phyloP scores from a whole-genome alignment of 92 coral and sea anemone species.

The Chrysogorgia sp. region DNA sequence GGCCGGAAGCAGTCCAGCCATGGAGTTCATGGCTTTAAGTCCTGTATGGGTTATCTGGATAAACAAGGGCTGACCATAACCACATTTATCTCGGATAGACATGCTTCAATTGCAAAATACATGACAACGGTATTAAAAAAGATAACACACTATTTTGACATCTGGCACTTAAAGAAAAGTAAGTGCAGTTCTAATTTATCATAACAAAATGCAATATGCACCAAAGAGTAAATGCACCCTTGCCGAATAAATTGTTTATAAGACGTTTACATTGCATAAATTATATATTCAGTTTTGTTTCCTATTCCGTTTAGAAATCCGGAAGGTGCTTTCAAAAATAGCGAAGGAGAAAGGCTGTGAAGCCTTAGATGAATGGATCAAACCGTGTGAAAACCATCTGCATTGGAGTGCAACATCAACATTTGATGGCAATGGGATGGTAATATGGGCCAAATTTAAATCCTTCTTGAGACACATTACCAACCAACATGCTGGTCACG shows the following conservation, averaged over 20 bases:
- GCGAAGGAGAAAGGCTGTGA: constrained; percentile 18
- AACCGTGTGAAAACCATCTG: no score
- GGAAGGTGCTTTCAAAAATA: constrained; percentile 8
- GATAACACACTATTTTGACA: constrained; percentile 28
- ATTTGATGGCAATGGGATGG: no score
- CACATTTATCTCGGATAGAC: constrained; percentile 48
- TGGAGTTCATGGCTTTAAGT: constrained; percentile 41
- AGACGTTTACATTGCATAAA: not conserved
- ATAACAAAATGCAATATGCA: no score
- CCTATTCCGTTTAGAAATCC: constrained; percentile 3
- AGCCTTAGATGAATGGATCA: constrained; percentile 19
- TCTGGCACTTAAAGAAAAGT: constrained; percentile 54
- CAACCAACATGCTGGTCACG: no score
- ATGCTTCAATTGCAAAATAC: constrained; percentile 30
- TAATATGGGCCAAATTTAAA: no score
- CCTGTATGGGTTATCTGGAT: constrained; percentile 26
- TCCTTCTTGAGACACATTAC: no score
- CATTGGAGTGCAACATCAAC: no score
- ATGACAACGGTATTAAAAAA: constrained; percentile 20
- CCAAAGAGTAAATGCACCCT: not conserved
- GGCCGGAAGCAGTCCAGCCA: constrained; percentile 18
- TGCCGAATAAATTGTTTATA: not conserved
- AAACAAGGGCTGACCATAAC: no score
- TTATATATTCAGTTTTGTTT: not conserved
- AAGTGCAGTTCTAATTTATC: not conserved